Evolutionary conservation across 2,888 invertebrate species (phyloP).

Genomic region (Ennomos erosarius): DNA sequence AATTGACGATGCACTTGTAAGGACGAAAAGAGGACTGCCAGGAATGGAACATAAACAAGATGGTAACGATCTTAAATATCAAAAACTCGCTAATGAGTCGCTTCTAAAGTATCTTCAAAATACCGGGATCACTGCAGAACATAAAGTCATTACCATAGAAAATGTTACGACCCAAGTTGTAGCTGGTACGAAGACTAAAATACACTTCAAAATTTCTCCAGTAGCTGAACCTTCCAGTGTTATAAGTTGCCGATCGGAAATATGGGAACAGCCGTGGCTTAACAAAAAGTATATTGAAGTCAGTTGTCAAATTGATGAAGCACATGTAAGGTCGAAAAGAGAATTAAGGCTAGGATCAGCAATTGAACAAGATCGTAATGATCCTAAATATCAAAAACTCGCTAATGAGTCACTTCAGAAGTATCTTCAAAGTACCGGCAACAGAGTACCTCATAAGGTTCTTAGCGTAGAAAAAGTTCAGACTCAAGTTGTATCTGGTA

Average conservation of each 20-base stretch:
- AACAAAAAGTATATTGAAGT: slow-evolving; percentile 23
- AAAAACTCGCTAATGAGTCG: slow-evolving; percentile 42
- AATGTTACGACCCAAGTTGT: slow-evolving; percentile 48
- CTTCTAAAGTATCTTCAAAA: slow-evolving; percentile 38
- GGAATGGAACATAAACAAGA: no score
- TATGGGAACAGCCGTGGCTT: slow-evolving; percentile 45
- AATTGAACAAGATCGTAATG: no score
- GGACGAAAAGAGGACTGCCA: slow-evolving; percentile 4
- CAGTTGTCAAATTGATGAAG: no score
- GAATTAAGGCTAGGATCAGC: no score
- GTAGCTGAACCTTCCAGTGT: slow-evolving; percentile 2
- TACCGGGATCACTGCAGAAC: slow-evolving; percentile 15
- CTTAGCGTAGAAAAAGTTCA: slow-evolving; percentile 40
- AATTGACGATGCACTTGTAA: slow-evolving; percentile 5
- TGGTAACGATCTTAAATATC: slow-evolving; percentile 34
- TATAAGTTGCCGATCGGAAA: slow-evolving; percentile 40
- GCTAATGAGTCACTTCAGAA: slow-evolving; percentile 48
- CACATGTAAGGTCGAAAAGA: no score
- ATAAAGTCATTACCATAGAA: slow-evolving; percentile 32
- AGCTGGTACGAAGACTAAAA: slow-evolving; percentile 40
- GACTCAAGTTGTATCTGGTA: slow-evolving; percentile 46
- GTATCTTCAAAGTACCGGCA: slow-evolving; percentile 38
- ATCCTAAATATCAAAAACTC: slow-evolving; percentile 45
- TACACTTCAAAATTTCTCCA: slow-evolving; percentile 42
- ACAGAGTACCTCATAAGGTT: slow-evolving; percentile 23